Evolutionary conservation across 2,888 invertebrate species (phyloP).

Genomic region (Sisyra terminalis): DNA sequence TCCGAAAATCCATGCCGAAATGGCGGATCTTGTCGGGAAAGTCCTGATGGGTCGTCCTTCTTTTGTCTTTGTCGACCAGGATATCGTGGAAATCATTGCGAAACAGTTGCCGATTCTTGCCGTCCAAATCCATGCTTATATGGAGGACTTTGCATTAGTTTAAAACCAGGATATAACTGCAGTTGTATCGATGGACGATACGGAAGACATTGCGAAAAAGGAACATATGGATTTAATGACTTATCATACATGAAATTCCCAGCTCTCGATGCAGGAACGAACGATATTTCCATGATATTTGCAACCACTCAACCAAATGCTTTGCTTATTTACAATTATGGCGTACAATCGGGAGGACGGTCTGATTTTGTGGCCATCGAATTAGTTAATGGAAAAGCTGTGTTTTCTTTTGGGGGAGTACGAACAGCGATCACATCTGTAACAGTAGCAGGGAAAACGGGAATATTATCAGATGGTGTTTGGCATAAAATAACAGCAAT

Average conservation of each 20-base stretch:
- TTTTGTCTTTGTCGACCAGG: slow-evolving; percentile 86
- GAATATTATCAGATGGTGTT: slow-evolving; percentile 63
- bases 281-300: slow-evolving; percentile 81
- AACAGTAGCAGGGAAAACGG: slow-evolving; percentile 42
- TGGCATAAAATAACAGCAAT: slow-evolving; percentile 90
- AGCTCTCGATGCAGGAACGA: slow-evolving; percentile 70
- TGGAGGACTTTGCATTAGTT: slow-evolving; percentile 73
- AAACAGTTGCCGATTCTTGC: slow-evolving; percentile 76
- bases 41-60: slow-evolving; percentile 73
- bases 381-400: slow-evolving; percentile 63
- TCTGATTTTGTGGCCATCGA: slow-evolving; percentile 90
- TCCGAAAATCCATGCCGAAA: slow-evolving; percentile 76
- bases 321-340: slow-evolving; percentile 82
- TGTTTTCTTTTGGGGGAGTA: slow-evolving; percentile 81
- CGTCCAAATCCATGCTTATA: slow-evolving; percentile 84
- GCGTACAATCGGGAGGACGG: slow-evolving; percentile 70
- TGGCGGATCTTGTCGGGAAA: slow-evolving; percentile 81
- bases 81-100: slow-evolving; percentile 81
- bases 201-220: slow-evolving; percentile 80
- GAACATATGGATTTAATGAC: slow-evolving; percentile 78
- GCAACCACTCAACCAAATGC: slow-evolving; percentile 78
- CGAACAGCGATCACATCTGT: slow-evolving; percentile 76
- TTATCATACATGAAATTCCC: slow-evolving; percentile 82
- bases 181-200: slow-evolving; percentile 78
- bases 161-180: slow-evolving; percentile 76